Evolutionary conservation across 2,113 vertebrate species (phyloP), one percentile per base, ranked within the genome.

Genomic region (Poicephalus gulielmi): DNA sequence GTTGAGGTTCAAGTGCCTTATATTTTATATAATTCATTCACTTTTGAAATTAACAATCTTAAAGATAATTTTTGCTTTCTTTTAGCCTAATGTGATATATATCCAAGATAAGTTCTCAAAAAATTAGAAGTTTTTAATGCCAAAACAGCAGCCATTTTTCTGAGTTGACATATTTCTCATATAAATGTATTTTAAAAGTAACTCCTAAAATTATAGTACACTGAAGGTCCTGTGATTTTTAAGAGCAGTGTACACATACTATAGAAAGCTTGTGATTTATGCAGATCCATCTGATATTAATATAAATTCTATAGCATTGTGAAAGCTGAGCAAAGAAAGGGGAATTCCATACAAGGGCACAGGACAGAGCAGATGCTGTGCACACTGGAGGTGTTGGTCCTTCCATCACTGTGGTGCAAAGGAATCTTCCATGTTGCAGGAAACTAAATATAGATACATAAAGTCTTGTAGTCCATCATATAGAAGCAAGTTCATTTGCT

Each of bases 311-410:
- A 13, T 46, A 66, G 5, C 10, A 11, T 5, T 39, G 12, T 43
- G 35, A 74, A 71, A 31, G 16, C 15, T 69, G 44, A 23, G 64
- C 43, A 39, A 9, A 63, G 68, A 64, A 46, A 74, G 9, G 5
- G 25, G 6, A 78, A 53, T 0, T 1, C 4, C 17, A 4, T 11
- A 35, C 10, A 35, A 31, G 4, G 27, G 5, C 1, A 0, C 4
- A n/a, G 27, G 28, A 14, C 35, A 59, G 17, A 81, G 37, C 25
- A 67, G 23, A 44, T 31, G 41, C 13, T 35, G 55, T 16, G 23
- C 22, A 22, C 0, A 1, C 15, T 49, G 60, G 60, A 89, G 18
- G 13, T 80, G 27, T 37, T 64, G 15, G 11, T 37, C 15, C 11
- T 73, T 62, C 44, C 37, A 25, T 37, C 25, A 9, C 50, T n/a